Percentiles rank a stretch among this genome's conserved stretches.
These are phyloP conservation scores for Pteronura brasiliensis DNA, from an alignment of 2,113 vertebrate species.

Conservation along the genomic window DNA sequence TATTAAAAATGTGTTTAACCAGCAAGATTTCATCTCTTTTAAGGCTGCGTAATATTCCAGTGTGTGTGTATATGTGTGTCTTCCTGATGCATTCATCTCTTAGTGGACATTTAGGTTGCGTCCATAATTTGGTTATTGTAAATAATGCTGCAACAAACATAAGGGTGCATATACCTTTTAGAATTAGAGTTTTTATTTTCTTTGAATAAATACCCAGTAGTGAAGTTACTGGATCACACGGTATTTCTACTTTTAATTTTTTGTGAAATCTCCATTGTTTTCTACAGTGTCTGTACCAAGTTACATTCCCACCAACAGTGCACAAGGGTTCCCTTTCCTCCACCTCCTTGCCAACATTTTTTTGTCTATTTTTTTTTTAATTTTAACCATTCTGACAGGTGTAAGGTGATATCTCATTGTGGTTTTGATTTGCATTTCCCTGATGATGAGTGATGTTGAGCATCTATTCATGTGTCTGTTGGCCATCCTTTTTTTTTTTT, in stretches of 20 bases:
- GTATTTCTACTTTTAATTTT: not conserved
- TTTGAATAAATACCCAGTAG: not conserved
- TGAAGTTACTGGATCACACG: not conserved
- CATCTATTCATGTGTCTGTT: not conserved
- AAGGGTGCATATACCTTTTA: not conserved
- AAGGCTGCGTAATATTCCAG: not conserved
- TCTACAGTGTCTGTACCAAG: not conserved
- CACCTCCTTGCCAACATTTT: not conserved
- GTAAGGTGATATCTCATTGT: not conserved
- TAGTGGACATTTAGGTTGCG: not conserved
- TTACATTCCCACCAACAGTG: not conserved
- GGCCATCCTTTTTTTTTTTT: not conserved
- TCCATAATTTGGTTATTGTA: not conserved
- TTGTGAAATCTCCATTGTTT: not conserved
- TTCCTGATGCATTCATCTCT: not conserved
- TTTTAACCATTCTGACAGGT: not conserved
- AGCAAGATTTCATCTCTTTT: not conserved
- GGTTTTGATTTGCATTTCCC: not conserved
- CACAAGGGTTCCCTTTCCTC: not conserved
- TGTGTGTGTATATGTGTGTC: not conserved
- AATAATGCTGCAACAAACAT: not conserved
- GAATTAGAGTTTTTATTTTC: not conserved
- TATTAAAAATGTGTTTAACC: not conserved
- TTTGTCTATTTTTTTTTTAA: not conserved
- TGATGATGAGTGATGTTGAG: not conserved